Conservation (phyloP, 2,888 invertebrate genomes). For the Thymelicus acteon region DNA sequence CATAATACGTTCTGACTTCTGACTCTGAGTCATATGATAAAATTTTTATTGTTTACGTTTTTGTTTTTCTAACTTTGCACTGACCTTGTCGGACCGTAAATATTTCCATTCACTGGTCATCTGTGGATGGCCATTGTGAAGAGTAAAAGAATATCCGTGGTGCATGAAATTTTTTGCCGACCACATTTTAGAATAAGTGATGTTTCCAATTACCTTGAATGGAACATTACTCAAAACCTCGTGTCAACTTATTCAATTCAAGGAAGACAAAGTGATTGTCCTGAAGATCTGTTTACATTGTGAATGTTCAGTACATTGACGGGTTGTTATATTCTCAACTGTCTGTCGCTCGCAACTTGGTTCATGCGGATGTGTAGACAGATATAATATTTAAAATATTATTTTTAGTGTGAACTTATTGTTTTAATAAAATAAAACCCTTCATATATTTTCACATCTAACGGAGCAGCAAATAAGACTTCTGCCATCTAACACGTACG, state of each 20-base stretch:
- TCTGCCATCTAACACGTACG: no score
- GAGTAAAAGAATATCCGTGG: constrained; percentile 63
- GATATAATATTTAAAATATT: no score
- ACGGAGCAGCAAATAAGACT: no score
- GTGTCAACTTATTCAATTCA: neutral
- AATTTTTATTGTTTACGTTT: constrained; percentile 8
- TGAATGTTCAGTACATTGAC: no score
- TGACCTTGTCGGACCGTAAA: constrained; percentile 64
- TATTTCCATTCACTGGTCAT: constrained; percentile 53
- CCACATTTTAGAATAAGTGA: constrained; percentile 58
- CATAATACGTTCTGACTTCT: constrained; percentile 2
- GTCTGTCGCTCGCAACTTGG: neutral
- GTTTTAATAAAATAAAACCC: no score
- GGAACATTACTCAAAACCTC: constrained; percentile 28
- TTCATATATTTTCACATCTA: no score
- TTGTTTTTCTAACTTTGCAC: constrained; percentile 42
- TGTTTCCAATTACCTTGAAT: constrained; percentile 65
- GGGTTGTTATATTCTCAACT: neutral
- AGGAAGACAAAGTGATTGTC: neutral
- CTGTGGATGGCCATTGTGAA: constrained; percentile 41
- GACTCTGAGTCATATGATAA: constrained; percentile 6
- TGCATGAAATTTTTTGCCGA: constrained; percentile 69
- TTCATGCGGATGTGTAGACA: neutral
- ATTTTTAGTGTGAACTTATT: no score
- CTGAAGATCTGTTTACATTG: neutral